Percentiles rank a stretch among this genome's conserved stretches.
Conservation (phyloP, 2,113 vertebrate species). For the Acanthisitta chloris region DNA sequence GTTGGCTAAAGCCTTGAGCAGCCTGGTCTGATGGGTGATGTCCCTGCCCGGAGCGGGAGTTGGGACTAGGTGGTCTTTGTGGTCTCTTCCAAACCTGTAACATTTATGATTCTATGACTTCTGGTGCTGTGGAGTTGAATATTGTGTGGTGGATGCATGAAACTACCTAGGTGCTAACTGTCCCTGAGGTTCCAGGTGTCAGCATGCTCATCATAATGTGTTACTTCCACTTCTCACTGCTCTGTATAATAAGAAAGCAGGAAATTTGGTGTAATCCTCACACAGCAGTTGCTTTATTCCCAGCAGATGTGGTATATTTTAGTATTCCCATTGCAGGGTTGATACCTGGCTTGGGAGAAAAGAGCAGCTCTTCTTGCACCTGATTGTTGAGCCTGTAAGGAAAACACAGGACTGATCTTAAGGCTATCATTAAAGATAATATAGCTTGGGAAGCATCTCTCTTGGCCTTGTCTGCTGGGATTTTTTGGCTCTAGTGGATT, state of each 20-base stretch:
- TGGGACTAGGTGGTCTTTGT: too few species aligned
- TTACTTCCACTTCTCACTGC: neutral
- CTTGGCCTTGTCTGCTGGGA: neutral
- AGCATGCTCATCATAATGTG: fast-evolving
- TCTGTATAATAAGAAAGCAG: neutral
- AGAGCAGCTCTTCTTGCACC: neutral
- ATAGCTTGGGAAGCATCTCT: neutral
- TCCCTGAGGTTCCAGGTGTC: neutral
- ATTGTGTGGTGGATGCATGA: fast-evolving
- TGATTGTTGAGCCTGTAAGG: neutral
- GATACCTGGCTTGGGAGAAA: neutral
- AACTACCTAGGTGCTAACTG: neutral
- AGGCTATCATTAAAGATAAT: neutral
- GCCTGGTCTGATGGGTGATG: too few species aligned
- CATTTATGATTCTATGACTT: too few species aligned
- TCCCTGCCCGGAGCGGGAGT: too few species aligned
- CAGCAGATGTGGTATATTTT: fast-evolving
- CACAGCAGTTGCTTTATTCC: neutral
- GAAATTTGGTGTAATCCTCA: neutral
- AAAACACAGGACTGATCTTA: neutral
- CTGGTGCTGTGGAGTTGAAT: neutral
- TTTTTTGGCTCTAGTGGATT: neutral
- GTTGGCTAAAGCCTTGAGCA: too few species aligned
- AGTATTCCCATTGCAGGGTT: neutral
- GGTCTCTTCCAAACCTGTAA: too few species aligned